Evolutionary conservation across 2,113 vertebrate genomes (phyloP), one percentile per base, ranked within the genome.

Genomic region (Suricata suricatta): DNA sequence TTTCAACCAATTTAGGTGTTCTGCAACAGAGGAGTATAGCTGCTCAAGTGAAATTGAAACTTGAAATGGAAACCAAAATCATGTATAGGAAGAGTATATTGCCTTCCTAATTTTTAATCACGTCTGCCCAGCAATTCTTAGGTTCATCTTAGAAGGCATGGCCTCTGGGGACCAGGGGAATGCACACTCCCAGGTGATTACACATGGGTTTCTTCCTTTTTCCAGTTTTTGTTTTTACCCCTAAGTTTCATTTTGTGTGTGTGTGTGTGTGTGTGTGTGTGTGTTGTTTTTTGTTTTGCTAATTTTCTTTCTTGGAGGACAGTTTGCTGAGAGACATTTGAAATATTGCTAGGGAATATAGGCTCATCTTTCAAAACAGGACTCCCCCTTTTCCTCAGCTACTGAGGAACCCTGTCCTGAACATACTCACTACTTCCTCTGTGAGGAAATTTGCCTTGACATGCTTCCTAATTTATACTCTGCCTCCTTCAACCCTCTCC

Each of bases 11-110:
- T 82, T 98, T 98, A 97, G 60, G 12, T 96, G 76, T 98, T 97
- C 95, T 98, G 95, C 94, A 97, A 72, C 97, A 97, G 95, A 98
- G 31, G 92, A 98, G 93, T 97, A 69, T 96, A 97, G 83, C 84
- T 95, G 92, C 50, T 96, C 97, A 98, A 97, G 96, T 97, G 95
- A 98, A 98, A 95, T 83, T 97, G 95, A 98, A 98, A 97, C 90
- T 97, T 94, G 89, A 98, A 96, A 77, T 93, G 71, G 93, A 97
- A 97, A 96, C 95, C 86, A 97, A 98, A 89, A 98, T 93, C 95
- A 57, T 92, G 89, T 98, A 96, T 90, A 98, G 97, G 81, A 98
- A 98, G 87, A 76, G 38, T 79, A 97, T 98, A 97, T 98, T 98
- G 97, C 96, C 97, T 98, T 98, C 68, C 96, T 98, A 60, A 92